phyloP scores from a whole-genome alignment of 2,888 invertebrate species.

The Drosophila birchii region DNA sequence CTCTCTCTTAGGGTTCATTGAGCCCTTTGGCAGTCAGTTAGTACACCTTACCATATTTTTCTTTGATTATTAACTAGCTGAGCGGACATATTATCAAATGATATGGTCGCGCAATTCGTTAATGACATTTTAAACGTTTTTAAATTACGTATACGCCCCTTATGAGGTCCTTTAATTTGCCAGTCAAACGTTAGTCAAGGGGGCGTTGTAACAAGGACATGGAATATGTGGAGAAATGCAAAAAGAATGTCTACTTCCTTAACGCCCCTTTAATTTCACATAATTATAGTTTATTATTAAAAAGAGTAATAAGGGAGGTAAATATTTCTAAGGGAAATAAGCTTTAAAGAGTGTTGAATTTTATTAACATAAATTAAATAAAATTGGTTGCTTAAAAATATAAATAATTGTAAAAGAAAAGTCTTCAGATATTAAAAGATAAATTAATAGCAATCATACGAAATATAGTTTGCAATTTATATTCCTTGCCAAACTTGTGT shows the following conservation, averaged over 20 bases:
- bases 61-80: background rate
- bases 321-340: background rate
- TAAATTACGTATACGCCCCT: constrained; percentile 74
- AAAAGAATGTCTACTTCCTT: background rate
- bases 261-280: constrained; percentile 22
- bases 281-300: constrained; percentile 35
- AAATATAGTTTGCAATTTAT: background rate
- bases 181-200: constrained; percentile 3
- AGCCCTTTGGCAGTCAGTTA: background rate
- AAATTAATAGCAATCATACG: no score
- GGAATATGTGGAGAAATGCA: constrained; percentile 2
- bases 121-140: constrained; percentile 79
- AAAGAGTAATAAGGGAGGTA: constrained; percentile 9
- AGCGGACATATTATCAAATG: constrained; percentile 45
- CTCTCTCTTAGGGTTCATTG: constrained; percentile 13
- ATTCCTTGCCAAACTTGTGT: no score
- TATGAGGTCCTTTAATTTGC: constrained; percentile 49
- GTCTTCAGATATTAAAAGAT: no score
- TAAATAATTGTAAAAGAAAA: background rate
- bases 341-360: background rate
- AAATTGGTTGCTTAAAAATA: background rate
- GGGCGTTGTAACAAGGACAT: constrained; percentile 22
- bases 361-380: background rate
- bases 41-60: background rate
- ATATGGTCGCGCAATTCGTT: constrained; percentile 62